A percentile compares a stretch with the other conserved stretches of the same genome.
Conservation (phyloP, 2,113 vertebrate genomes). For the Pyxicephalus adspersus region DNA sequence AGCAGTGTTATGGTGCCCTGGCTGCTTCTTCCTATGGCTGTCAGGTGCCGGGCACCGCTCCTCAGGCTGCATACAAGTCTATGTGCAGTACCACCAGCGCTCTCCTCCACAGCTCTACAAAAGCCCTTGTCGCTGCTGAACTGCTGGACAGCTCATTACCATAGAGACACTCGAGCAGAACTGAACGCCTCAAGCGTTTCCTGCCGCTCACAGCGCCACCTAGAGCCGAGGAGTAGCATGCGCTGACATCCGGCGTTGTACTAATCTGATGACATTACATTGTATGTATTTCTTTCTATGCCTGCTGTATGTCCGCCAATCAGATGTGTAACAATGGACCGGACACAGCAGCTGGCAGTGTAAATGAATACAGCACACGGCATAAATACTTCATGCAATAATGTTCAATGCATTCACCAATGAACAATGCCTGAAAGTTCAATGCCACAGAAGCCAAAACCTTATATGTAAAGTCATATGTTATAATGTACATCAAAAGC, state of each 20-base stretch:
- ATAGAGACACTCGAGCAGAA: constrained; percentile 12
- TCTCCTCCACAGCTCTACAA: constrained; percentile 49
- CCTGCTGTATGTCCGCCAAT: too few species aligned
- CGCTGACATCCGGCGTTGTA: neutral
- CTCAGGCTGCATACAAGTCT: neutral
- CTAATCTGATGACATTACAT: too few species aligned
- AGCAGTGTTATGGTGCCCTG: neutral
- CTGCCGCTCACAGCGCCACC: constrained; percentile 33
- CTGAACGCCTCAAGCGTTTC: constrained; percentile 5
- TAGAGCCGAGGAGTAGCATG: constrained; percentile 21
- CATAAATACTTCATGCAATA: too few species aligned
- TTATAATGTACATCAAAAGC: too few species aligned
- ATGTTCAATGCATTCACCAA: too few species aligned
- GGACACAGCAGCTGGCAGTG: too few species aligned
- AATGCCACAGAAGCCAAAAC: too few species aligned
- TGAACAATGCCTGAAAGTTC: too few species aligned
- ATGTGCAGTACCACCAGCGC: neutral
- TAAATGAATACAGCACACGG: too few species aligned
- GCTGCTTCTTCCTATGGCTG: neutral
- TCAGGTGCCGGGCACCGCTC: neutral
- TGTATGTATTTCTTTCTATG: too few species aligned
- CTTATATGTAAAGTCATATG: too few species aligned
- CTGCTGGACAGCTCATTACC: constrained; percentile 54
- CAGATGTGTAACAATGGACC: too few species aligned
- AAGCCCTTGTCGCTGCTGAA: constrained; percentile 51